A percentile compares a stretch with the other conserved stretches of the same genome.
Evolutionary conservation across 1,140 invertebrate species (phyloP).

Genomic region (Drosophila albomicans): DNA sequence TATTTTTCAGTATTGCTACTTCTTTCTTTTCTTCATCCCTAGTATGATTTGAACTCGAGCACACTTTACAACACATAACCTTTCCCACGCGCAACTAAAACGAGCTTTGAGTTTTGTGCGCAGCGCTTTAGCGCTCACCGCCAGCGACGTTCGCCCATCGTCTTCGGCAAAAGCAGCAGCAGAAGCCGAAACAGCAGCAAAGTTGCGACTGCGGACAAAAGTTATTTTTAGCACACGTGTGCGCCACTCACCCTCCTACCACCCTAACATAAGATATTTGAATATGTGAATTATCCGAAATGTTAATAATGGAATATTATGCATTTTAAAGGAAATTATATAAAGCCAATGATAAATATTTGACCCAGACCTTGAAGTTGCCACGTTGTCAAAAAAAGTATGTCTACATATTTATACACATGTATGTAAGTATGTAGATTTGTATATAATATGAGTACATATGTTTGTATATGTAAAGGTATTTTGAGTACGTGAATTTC

Average conservation of each 20-base stretch:
- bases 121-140: conserved; percentile 48
- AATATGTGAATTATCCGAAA: conserved; percentile 6
- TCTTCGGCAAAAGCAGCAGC: conserved; percentile 22
- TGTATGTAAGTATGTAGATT: not conserved
- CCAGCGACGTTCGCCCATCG: conserved; percentile 36
- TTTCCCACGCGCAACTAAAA: not conserved
- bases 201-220: conserved; percentile 30
- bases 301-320: conserved; percentile 2
- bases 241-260: conserved; percentile 12
- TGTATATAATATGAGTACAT: conserved; percentile 7
- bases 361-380: conserved; percentile 2
- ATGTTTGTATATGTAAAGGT: not conserved
- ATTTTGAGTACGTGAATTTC: too few species aligned
- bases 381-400: conserved; percentile 23
- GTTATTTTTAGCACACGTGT: conserved; percentile 59
- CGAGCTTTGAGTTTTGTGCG: conserved; percentile 7
- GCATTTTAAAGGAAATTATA: not conserved
- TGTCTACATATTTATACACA: not conserved
- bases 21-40: not conserved
- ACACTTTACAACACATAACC: not conserved
- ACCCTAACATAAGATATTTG: not conserved
- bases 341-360: conserved; percentile 12
- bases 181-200: conserved; percentile 20
- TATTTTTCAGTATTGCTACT: not conserved
- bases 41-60: conserved; percentile 45